phyloP scores from a whole-genome alignment of 53 echinoderm and acorn worm species.

The Luidia sarsii region DNA sequence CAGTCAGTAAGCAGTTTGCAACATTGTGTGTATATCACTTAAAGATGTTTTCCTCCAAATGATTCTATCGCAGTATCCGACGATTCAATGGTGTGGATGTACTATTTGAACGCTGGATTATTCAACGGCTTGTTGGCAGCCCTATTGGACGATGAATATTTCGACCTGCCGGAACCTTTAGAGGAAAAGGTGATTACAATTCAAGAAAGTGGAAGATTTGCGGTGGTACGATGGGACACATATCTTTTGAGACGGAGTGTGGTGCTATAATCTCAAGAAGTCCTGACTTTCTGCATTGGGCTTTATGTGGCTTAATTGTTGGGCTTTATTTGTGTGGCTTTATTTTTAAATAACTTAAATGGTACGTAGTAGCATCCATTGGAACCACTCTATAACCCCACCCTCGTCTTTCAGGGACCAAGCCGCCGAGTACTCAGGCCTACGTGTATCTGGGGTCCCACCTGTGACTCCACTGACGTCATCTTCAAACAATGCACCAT shows the following conservation, averaged over 20 bases:
- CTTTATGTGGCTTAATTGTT: too few species aligned
- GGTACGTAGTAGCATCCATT: too few species aligned
- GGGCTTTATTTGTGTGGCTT: too few species aligned
- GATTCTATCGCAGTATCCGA: not conserved
- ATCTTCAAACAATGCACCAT: not conserved
- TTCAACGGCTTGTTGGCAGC: not conserved
- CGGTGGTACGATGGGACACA: too few species aligned
- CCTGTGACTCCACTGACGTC: conserved; percentile 10
- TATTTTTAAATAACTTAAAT: not conserved
- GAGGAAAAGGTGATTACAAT: not conserved
- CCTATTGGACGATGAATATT: not conserved
- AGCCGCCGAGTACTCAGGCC: not conserved
- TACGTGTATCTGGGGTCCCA: conserved; percentile 1
- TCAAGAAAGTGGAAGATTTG: too few species aligned
- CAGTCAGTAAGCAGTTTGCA: too few species aligned
- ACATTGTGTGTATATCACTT: not conserved
- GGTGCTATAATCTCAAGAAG: too few species aligned
- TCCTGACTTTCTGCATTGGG: too few species aligned
- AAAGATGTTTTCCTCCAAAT: not conserved
- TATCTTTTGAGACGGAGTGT: too few species aligned
- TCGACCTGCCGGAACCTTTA: not conserved
- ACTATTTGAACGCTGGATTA: conserved; percentile 17
- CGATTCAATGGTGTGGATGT: not conserved
- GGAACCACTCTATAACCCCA: not conserved
- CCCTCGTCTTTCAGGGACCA: not conserved